Evolutionary conservation across 1,140 invertebrate genomes (phyloP), one percentile per base, ranked within the genome.

Genomic region (Dermatophagoides farinae): DNA sequence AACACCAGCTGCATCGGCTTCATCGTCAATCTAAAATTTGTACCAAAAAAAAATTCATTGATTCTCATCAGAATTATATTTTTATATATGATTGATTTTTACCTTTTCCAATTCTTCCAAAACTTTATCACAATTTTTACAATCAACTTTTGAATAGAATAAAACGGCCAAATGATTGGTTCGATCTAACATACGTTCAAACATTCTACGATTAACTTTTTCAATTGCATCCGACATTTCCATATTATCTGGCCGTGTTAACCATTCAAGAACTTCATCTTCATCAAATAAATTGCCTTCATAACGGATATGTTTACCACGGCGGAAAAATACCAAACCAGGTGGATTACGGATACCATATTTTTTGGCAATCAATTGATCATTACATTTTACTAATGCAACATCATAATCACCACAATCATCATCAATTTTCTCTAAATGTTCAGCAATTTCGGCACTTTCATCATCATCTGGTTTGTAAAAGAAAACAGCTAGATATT

Each of bases 231-330:
- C 88, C 1, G 83, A 88, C 38, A 91, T 75, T 70, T 91, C 88
- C 88, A 95, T 90, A 66, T 91, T 92, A 66, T 88, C 85, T 0
- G 88, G 88, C 70, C 88, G 84, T 0, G 88, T 92, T 11, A 95
- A 70, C 88, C 88, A 93, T 70, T 93, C 88, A 9, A 93, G 75
- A 25, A 95, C 79, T 72, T 92, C 88, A 71, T 92, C 88, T 69
- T 92, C 88, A 67, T 92, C 87, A 22, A 62, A 61, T 4, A 65
- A 39, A 50, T 64, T 67, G 75, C 88, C 88, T 68, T 89, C 86
- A 68, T 90, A 92, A 70, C 88, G 89, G 12, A 91, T 87, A 51
- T 80, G 80, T 73, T 91, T 91, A 49, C 80, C 84, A 72, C 89
- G 88, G 40, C 88, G 78, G 74, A 92, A 92, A 68, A 89, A 91